These are phyloP conservation scores for Aphidoletes aphidimyza DNA, from an alignment of 2,888 invertebrate genomes.

Conservation along the genomic window DNA sequence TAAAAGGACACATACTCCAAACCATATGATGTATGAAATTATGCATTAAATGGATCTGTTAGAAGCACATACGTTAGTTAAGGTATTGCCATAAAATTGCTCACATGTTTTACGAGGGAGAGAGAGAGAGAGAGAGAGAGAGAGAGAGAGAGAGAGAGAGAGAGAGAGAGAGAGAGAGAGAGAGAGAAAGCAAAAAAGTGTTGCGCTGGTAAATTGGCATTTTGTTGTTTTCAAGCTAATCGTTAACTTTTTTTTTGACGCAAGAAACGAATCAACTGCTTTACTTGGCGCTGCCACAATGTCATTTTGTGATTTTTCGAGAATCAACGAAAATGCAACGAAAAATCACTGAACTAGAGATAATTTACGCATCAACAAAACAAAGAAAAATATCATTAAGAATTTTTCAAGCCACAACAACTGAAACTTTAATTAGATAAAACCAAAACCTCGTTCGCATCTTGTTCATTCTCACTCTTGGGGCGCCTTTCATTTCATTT, in stretches of 20 bases:
- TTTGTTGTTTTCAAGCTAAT: not conserved
- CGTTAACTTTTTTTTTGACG: too few relatives aligned
- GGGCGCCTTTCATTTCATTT: not conserved
- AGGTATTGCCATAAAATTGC: not conserved
- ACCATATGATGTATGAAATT: not conserved
- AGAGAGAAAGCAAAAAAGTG: too few relatives aligned
- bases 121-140: too few relatives aligned
- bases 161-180: too few relatives aligned
- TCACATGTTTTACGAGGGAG: too few relatives aligned
- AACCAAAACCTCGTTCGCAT: conserved; percentile 45
- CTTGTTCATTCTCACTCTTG: not conserved
- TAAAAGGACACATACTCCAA: not conserved
- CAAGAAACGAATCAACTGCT: too few relatives aligned
- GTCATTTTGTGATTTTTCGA: too few relatives aligned
- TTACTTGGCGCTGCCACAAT: too few relatives aligned
- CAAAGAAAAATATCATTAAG: not conserved
- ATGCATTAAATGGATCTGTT: conserved; percentile 18
- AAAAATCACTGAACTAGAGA: not conserved
- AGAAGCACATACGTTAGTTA: not conserved
- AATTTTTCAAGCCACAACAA: not conserved
- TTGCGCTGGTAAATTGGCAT: not conserved
- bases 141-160: too few relatives aligned
- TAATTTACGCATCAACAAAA: not conserved
- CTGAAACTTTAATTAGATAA: conserved; percentile 33
- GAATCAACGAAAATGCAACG: too few relatives aligned